Conservation (phyloP, 2,113 vertebrate genomes). For the Elaphurus davidianus region DNA sequence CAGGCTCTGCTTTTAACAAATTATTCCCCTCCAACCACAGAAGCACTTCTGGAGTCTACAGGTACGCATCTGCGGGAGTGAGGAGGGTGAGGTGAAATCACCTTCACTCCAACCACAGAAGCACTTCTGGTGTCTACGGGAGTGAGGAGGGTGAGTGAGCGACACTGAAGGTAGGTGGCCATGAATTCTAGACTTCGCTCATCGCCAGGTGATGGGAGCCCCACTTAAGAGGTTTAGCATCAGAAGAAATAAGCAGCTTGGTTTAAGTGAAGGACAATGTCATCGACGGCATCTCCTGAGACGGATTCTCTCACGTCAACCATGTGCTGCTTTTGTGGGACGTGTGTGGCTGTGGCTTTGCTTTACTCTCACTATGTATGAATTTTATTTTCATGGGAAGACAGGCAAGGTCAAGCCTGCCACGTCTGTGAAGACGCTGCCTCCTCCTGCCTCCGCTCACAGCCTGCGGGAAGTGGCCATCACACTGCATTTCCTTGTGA, state of each 20-base stretch:
- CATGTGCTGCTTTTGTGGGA: neutral
- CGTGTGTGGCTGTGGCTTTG: no score
- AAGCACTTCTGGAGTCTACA: fast-evolving
- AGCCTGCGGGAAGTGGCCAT: fast-evolving
- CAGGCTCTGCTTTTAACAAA: no score
- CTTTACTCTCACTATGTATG: no score
- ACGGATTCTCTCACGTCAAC: fast-evolving
- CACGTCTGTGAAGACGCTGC: neutral
- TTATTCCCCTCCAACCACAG: neutral
- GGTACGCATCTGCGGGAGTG: fast-evolving
- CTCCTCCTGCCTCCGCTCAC: fast-evolving
- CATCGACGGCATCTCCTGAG: fast-evolving
- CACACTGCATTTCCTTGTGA: neutral
- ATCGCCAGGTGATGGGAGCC: fast-evolving
- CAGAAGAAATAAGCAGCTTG: neutral
- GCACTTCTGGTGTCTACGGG: no score
- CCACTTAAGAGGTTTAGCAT: fast-evolving
- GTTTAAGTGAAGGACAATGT: neutral
- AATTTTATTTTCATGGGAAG: neutral
- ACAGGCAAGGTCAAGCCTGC: neutral
- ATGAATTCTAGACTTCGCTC: fast-evolving
- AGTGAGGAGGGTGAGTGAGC: no score
- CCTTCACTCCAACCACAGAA: neutral
- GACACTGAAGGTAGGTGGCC: fast-evolving
- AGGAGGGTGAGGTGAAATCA: fast-evolving